A percentile compares a stretch with the other conserved stretches of the same genome.
phyloP scores from a whole-genome alignment of 2,113 vertebrate genomes.

The Melanerpes aurifrons region DNA sequence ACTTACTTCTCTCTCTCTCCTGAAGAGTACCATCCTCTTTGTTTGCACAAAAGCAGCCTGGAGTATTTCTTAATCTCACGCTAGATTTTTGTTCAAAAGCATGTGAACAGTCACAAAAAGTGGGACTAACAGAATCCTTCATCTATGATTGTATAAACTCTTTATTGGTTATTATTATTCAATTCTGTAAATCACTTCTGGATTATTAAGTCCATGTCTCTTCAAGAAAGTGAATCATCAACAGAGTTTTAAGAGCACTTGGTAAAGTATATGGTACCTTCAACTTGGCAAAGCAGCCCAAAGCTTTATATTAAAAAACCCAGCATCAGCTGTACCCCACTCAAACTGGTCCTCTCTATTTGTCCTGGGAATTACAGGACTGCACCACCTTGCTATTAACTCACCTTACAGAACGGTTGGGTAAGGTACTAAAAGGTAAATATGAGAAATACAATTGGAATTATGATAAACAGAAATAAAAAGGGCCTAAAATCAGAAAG shows the following conservation, averaged over 20 bases:
- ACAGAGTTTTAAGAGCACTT: not conserved
- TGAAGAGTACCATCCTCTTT: not conserved
- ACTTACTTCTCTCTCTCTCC: not conserved
- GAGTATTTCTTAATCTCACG: not conserved
- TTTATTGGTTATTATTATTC: not conserved
- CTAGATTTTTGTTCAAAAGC: not conserved
- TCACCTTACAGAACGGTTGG: slow-evolving; percentile 6
- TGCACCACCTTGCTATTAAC: not conserved
- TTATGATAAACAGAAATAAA: slow-evolving; percentile 90
- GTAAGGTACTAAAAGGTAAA: slow-evolving; percentile 78
- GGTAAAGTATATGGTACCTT: not conserved
- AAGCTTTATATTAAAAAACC: slow-evolving; percentile 1
- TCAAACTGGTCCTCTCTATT: not conserved
- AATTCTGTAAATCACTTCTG: not conserved
- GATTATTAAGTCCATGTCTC: not conserved
- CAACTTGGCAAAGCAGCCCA: not conserved
- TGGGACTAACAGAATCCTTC: not conserved
- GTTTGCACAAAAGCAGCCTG: not conserved
- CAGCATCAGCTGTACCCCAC: not conserved
- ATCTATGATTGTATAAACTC: not conserved
- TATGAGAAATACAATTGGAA: slow-evolving; percentile 81
- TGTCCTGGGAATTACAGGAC: not conserved
- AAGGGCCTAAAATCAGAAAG: slow-evolving; percentile 90
- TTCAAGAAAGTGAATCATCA: not conserved
- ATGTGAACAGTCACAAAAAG: not conserved